Percentiles rank a stretch among this genome's conserved stretches.
Evolutionary conservation across 2,888 invertebrate species (phyloP).

Genomic region (Drosophila cracens): DNA sequence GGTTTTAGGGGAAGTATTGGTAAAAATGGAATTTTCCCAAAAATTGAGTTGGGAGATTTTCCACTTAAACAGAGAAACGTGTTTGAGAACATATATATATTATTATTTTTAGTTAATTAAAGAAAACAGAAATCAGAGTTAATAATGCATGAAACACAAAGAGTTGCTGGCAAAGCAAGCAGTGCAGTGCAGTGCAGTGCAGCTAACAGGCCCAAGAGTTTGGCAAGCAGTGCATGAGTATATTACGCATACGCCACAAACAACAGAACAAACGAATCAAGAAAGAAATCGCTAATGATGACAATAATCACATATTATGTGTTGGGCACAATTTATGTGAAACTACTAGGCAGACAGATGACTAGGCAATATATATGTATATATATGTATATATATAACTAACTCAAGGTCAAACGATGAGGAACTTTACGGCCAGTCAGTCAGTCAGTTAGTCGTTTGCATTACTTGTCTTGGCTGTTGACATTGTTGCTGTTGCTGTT

Average conservation of each 20-base stretch:
- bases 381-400: constrained; percentile 26
- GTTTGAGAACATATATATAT: neutral
- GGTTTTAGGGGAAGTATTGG: neutral
- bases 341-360: constrained; percentile 6
- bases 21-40: neutral
- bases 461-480: constrained; percentile 46
- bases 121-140: neutral
- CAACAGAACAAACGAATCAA: neutral
- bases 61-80: too few relatives aligned
- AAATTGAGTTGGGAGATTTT: neutral
- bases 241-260: constrained; percentile 54
- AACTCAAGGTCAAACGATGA: constrained; percentile 81
- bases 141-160: neutral
- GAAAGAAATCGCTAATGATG: constrained; percentile 4
- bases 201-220: neutral
- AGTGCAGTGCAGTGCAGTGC: neutral
- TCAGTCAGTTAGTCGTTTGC: constrained; percentile 34
- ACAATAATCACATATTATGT: constrained; percentile 25
- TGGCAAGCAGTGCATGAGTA: constrained; percentile 40
- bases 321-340: neutral
- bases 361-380: neutral
- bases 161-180: constrained; percentile 12
- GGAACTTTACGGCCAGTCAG: constrained; percentile 72
- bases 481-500: constrained; percentile 16
- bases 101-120: neutral